A percentile compares a stretch with the other conserved stretches of the same genome.
phyloP scores from a whole-genome alignment of 2,797 vertebrate genomes.

The Mastacembelus armatus region DNA sequence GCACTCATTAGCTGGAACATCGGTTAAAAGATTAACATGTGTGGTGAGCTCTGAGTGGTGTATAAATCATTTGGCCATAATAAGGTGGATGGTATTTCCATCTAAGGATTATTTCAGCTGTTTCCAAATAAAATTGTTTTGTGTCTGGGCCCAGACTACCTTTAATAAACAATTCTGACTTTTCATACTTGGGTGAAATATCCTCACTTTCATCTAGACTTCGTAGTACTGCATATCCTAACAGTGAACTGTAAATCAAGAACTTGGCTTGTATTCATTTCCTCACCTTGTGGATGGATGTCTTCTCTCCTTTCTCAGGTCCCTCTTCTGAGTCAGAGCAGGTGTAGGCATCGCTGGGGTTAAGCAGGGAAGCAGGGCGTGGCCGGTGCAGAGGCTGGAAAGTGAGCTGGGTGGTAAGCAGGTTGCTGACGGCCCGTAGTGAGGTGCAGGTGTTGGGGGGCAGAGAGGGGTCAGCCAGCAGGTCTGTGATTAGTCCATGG shows the following conservation, averaged over 20 bases:
- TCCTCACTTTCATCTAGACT: conserved; percentile 17
- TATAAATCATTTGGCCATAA: conserved; percentile 72
- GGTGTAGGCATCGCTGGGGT: conserved; percentile 86
- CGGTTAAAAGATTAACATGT: conserved; percentile 72
- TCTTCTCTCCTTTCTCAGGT: conserved; percentile 91
- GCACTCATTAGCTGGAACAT: conserved; percentile 72
- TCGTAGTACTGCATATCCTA: conserved; percentile 2
- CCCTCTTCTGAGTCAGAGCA: conserved; percentile 95
- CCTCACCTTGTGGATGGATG: conserved; percentile 92
- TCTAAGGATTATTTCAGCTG: conserved; percentile 57
- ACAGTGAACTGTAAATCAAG: conserved; percentile 18
- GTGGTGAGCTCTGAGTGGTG: conserved; percentile 52
- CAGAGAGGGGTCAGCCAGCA: conserved; percentile 94
- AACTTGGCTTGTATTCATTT: background rate
- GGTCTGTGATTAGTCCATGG: conserved; percentile 95
- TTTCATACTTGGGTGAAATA: conserved; percentile 43
- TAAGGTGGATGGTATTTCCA: conserved; percentile 54
- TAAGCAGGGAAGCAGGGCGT: conserved; percentile 80
- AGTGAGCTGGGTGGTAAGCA: conserved; percentile 95
- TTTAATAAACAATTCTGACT: conserved; percentile 42
- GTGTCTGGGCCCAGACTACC: conserved; percentile 27
- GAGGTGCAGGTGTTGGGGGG: conserved; percentile 95
- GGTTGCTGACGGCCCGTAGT: conserved; percentile 94
- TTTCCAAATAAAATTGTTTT: conserved; percentile 46
- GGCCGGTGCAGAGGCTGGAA: conserved; percentile 94